Conservation (phyloP, 2,888 invertebrate species). For the Rhagium mordax region DNA sequence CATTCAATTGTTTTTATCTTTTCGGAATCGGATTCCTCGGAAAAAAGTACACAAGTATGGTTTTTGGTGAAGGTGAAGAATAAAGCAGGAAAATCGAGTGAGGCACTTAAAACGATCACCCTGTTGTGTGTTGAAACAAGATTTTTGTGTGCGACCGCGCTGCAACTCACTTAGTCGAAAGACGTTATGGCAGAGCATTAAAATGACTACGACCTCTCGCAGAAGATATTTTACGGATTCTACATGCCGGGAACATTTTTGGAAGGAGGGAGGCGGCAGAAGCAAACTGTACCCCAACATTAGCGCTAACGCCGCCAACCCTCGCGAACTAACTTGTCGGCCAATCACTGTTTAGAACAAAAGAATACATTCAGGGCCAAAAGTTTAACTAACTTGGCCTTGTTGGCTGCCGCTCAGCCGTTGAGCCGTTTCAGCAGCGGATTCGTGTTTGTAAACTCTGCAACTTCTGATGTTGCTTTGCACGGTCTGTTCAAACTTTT, state of each 20-base stretch:
- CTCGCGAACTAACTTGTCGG: constrained; percentile 68
- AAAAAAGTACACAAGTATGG: no score
- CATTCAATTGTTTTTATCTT: no score
- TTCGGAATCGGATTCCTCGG: no score
- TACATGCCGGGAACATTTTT: not conserved
- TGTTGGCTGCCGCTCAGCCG: constrained; percentile 35
- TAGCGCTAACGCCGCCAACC: constrained; percentile 50
- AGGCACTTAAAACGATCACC: no score
- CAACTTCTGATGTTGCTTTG: constrained; percentile 33
- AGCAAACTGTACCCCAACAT: constrained; percentile 44
- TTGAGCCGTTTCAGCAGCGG: constrained; percentile 30
- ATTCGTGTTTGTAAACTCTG: constrained; percentile 32
- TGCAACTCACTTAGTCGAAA: not conserved
- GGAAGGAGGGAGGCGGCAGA: constrained; percentile 33
- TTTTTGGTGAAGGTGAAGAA: no score
- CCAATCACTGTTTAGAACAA: constrained; percentile 71
- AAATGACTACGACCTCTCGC: not conserved
- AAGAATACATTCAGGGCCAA: constrained; percentile 68
- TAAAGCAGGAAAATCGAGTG: no score
- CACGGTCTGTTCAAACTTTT: constrained; percentile 47
- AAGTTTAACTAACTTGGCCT: constrained; percentile 56
- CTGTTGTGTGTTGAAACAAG: not conserved
- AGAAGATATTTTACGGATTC: not conserved
- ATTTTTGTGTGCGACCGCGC: not conserved
- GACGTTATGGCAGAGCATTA: not conserved